Evolutionary conservation across 2,797 vertebrate genomes (phyloP), one percentile per base, ranked within the genome.

Genomic region (Cossypha heuglini): DNA sequence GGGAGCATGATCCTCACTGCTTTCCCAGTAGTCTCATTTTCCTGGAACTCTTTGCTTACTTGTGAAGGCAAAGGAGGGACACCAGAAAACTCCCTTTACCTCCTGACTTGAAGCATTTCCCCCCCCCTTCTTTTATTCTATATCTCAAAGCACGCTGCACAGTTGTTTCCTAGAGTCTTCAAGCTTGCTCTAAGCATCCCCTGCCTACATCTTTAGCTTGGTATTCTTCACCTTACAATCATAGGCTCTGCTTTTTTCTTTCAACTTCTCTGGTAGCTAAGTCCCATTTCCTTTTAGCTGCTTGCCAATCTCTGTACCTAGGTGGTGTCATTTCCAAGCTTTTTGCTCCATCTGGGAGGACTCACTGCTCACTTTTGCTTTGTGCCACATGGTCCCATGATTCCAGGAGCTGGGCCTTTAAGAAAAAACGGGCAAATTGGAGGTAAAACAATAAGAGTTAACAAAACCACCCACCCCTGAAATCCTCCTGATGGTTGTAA

Each of bases 401-500:
- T 67, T 69, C 15, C 49, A 80, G 84, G 43, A 92, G 54, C 84
- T 88, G 84, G 67, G 31, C 71, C 93, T 97, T 95, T 95, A 95
- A 97, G 88, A 88, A 75, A 86, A 88, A 88, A 10, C 69, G 40
- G 83, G 6, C n/a, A 69, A 95, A 86, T 48, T 25, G 13, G 66
- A 86, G 76, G 71, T 69, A 88, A 93, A 94, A 69, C 87, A 94
- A 64, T 84, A 61, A 86, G 69, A 90, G 49, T 90, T 94, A 93
- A 87, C 68, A 90, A 90, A 91, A 80, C 73, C 88, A 96, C 66
- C 33, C 21, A 26, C 87, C 96, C 95, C 93, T 94, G 73, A 95
- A 96, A 94, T 88, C 87, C 86, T 88, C 85, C 91, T 87, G 78
- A 77, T 91, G 77, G 86, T 46, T 95, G 82, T 95, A 96, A 95